Conservation (phyloP, 2,888 invertebrate genomes). For the Eupithecia vulgata region DNA sequence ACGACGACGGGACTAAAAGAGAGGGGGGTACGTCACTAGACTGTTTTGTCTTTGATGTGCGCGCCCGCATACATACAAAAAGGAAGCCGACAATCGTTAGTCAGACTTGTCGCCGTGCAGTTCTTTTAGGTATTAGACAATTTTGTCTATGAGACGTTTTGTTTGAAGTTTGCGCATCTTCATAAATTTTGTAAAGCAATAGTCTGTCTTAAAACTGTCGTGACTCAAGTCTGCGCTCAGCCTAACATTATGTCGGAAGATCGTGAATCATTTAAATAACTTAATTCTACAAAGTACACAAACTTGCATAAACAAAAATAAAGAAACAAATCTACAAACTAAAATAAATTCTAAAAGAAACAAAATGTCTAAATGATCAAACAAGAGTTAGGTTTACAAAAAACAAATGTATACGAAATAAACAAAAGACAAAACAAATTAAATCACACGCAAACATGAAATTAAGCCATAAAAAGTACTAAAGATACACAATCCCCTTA, state of each 20-base stretch:
- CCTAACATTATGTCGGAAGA: not conserved
- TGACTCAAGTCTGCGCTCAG: no score
- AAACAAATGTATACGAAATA: not conserved
- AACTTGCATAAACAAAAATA: not conserved
- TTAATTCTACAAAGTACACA: not conserved
- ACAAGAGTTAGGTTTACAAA: not conserved
- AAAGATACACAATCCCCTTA: slow-evolving; percentile 27
- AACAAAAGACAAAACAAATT: not conserved
- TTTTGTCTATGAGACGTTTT: no score
- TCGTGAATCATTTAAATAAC: not conserved
- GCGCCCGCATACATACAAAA: no score
- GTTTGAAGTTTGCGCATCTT: no score
- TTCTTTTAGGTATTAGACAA: no score
- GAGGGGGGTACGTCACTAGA: no score
- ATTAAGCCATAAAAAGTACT: not conserved
- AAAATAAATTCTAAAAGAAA: not conserved
- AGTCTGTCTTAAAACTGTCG: no score
- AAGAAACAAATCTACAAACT: not conserved
- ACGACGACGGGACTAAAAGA: no score
- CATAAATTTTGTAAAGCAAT: no score
- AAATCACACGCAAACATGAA: not conserved
- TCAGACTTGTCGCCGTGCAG: no score
- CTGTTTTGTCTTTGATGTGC: no score
- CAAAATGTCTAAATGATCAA: not conserved
- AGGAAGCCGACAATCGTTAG: no score